Percentiles rank a stretch among this genome's conserved stretches.
Evolutionary conservation across 2,888 invertebrate species (phyloP).

Genomic region (Melanophora roralis): DNA sequence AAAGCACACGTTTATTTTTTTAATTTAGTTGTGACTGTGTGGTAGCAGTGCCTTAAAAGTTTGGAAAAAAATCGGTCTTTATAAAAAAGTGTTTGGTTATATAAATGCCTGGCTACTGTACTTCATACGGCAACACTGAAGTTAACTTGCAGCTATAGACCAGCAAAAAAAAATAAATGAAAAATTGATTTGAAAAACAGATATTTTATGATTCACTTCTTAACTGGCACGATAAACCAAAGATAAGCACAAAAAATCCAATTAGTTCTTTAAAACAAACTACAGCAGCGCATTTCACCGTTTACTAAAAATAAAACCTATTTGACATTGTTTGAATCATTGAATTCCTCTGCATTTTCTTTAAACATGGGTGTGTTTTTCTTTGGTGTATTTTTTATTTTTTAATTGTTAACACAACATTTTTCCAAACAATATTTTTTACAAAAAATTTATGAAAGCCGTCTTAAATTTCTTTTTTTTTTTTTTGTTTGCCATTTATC

Average conservation of each 20-base stretch:
- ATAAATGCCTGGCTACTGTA: too few species aligned
- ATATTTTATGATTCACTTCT: slow-evolving; percentile 48
- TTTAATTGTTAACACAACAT: neutral
- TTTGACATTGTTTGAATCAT: slow-evolving; percentile 23
- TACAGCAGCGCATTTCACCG: neutral
- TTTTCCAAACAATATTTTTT: neutral
- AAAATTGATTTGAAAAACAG: slow-evolving; percentile 46
- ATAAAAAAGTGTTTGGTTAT: too few species aligned
- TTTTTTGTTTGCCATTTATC: slow-evolving; percentile 4
- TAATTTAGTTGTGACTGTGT: too few species aligned
- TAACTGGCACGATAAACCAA: slow-evolving; percentile 8
- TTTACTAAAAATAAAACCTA: neutral
- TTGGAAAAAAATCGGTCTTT: too few species aligned
- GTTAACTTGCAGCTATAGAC: neutral
- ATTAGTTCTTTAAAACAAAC: slow-evolving; percentile 33
- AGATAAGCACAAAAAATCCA: slow-evolving; percentile 37
- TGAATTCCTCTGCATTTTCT: slow-evolving; percentile 32
- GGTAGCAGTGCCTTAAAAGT: too few species aligned
- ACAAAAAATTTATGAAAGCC: neutral
- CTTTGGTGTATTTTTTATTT: neutral
- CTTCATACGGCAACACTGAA: too few species aligned
- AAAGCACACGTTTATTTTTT: too few species aligned
- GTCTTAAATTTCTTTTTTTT: neutral
- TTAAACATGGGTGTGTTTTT: slow-evolving; percentile 28
- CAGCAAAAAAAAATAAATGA: slow-evolving; percentile 1